Percentiles rank a stretch among this genome's conserved stretches.
Evolutionary conservation across 2,113 vertebrate species (phyloP).

Genomic region (Saccopteryx leptura): DNA sequence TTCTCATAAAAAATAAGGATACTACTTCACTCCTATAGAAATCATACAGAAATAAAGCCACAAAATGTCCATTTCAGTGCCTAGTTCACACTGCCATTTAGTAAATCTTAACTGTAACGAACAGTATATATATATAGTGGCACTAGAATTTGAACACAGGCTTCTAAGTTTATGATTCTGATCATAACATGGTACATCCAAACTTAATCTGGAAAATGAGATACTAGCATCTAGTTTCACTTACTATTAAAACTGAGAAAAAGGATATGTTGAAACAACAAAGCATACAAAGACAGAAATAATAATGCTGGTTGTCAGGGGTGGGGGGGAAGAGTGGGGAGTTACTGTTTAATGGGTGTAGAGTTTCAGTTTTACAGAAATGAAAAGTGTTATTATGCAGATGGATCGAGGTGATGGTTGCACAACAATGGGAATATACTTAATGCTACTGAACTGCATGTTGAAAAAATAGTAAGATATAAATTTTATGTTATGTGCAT

Average conservation of each 20-base stretch:
- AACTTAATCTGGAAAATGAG: constrained; percentile 8
- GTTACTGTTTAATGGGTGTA: background rate
- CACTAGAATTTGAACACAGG: background rate
- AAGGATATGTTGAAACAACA: background rate
- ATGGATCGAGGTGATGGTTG: background rate
- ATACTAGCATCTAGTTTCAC: background rate
- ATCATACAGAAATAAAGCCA: background rate
- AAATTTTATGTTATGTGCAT: background rate
- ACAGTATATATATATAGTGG: background rate
- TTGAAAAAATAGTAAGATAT: background rate
- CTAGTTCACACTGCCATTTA: background rate
- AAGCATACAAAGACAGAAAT: background rate
- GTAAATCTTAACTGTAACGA: background rate
- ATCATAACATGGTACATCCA: background rate
- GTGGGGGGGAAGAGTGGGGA: background rate
- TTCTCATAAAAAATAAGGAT: constrained; percentile 27
- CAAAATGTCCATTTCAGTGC: background rate
- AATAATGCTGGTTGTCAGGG: background rate
- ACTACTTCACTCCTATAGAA: background rate
- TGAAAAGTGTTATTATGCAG: background rate
- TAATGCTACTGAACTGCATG: background rate
- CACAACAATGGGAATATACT: background rate
- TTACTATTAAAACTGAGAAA: constrained; percentile 13
- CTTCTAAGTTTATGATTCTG: background rate
- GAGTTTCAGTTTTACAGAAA: background rate